These are phyloP conservation scores for Catostomus latipinnis DNA, from an alignment of 2,797 vertebrate species.

Conservation along the genomic window DNA sequence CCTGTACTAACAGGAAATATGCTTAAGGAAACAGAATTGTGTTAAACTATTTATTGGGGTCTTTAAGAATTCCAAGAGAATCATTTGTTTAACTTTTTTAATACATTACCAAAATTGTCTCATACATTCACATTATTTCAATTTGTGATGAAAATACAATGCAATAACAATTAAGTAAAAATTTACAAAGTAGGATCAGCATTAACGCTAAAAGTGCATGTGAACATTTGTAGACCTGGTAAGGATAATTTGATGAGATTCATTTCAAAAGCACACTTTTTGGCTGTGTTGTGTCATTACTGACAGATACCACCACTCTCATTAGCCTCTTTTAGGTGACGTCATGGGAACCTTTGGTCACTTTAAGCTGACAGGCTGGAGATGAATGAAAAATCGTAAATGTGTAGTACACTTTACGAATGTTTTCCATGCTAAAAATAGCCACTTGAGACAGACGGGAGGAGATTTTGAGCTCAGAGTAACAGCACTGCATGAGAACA, in stretches of 20 bases:
- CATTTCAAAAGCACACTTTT: background rate
- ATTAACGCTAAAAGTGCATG: background rate
- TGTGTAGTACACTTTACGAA: conserved; percentile 8
- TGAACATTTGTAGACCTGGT: background rate
- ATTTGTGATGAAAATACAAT: too few relatives aligned
- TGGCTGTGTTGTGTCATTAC: conserved; percentile 13
- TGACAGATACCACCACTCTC: conserved; percentile 5
- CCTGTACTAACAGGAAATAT: too few relatives aligned
- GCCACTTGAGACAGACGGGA: conserved; percentile 3
- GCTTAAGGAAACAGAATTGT: too few relatives aligned
- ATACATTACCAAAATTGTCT: too few relatives aligned
- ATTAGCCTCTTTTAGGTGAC: conserved; percentile 25
- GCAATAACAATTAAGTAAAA: too few relatives aligned
- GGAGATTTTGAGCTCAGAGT: conserved; percentile 12
- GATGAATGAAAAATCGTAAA: conserved; percentile 21
- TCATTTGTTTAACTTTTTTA: background rate
- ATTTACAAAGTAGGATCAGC: background rate
- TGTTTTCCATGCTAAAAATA: conserved; percentile 52
- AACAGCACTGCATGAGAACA: conserved; percentile 22
- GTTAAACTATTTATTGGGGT: too few relatives aligned
- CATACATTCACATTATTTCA: too few relatives aligned
- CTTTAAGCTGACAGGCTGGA: conserved; percentile 17
- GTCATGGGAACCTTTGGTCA: conserved; percentile 42
- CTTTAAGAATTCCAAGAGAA: too few relatives aligned
- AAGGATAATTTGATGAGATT: background rate